Evolutionary conservation across 1,140 invertebrate species (phyloP).

Genomic region (Spodoptera frugiperda): DNA sequence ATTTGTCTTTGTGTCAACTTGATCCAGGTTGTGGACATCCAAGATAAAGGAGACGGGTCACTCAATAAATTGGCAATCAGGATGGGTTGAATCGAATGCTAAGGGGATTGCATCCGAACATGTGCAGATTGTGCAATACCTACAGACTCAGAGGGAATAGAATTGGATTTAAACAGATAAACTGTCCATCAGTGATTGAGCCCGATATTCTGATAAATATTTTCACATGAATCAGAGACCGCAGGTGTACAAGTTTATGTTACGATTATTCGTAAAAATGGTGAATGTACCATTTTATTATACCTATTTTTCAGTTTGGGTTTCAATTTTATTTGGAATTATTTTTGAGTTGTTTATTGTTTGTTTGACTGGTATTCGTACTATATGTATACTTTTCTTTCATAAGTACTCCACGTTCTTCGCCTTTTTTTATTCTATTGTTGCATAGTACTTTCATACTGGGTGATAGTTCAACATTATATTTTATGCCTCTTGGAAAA

Average conservation of each 20-base stretch:
- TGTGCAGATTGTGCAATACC: no score
- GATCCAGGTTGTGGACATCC: slow-evolving; percentile 44
- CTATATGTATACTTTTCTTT: no score
- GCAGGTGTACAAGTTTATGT: slow-evolving; percentile 7
- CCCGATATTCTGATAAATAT: slow-evolving; percentile 21
- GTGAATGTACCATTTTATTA: not conserved
- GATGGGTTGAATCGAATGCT: slow-evolving; percentile 9
- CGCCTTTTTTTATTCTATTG: no score
- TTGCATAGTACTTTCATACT: no score
- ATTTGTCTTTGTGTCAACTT: slow-evolving; percentile 53
- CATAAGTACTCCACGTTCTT: no score
- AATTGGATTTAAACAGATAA: slow-evolving; percentile 42
- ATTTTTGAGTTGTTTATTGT: no score
- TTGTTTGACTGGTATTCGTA: no score
- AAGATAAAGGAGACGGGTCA: slow-evolving; percentile 49
- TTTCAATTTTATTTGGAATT: no score
- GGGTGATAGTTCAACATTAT: no score
- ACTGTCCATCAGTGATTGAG: slow-evolving; percentile 20
- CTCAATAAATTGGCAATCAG: slow-evolving; percentile 54
- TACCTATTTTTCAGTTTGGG: not conserved
- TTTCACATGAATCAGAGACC: not conserved
- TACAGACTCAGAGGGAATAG: not conserved
- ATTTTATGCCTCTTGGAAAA: no score
- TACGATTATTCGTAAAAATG: slow-evolving; percentile 25
- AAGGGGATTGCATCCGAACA: slow-evolving; percentile 9